Evolutionary conservation across 92 coral and sea anemone genomes (phyloP).

Genomic region (Phymanthus crucifer): DNA sequence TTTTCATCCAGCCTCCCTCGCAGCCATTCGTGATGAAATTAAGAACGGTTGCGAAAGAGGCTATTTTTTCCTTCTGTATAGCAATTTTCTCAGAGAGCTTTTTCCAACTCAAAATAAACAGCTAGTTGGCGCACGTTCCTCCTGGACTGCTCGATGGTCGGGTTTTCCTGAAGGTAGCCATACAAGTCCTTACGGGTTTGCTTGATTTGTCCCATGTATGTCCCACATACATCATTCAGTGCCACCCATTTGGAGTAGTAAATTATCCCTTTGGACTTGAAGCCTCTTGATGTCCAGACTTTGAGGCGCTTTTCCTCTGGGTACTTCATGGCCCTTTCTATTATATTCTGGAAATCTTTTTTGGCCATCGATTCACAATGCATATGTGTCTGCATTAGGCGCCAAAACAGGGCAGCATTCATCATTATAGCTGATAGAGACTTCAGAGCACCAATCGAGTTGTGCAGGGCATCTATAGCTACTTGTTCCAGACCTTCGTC

Average conservation of each 20-base stretch:
- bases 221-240: constrained; percentile 59
- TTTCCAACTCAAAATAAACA: constrained; percentile 37
- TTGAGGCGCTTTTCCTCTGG: constrained; percentile 58
- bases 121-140: constrained; percentile 50
- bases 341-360: constrained; percentile 27
- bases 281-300: constrained; percentile 54
- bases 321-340: constrained; percentile 48
- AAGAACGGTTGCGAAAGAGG: too few relatives aligned
- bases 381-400: constrained; percentile 58
- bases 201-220: constrained; percentile 65
- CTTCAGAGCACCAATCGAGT: constrained; percentile 67
- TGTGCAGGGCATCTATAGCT: constrained; percentile 67
- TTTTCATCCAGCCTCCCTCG: too few relatives aligned
- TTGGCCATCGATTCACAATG: constrained; percentile 52
- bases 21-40: too few relatives aligned
- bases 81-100: constrained; percentile 50
- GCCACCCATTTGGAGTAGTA: constrained; percentile 74
- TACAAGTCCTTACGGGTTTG: constrained; percentile 61
- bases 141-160: constrained; percentile 57
- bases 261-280: constrained; percentile 35
- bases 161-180: constrained; percentile 53
- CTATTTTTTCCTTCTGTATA: constrained; percentile 4
- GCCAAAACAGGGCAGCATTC: constrained; percentile 71
- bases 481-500: constrained; percentile 57
- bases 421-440: constrained; percentile 67